Percentiles rank a stretch among this genome's conserved stretches.
phyloP scores from a whole-genome alignment of 2,797 vertebrate genomes.

The Cossypha heuglini region DNA sequence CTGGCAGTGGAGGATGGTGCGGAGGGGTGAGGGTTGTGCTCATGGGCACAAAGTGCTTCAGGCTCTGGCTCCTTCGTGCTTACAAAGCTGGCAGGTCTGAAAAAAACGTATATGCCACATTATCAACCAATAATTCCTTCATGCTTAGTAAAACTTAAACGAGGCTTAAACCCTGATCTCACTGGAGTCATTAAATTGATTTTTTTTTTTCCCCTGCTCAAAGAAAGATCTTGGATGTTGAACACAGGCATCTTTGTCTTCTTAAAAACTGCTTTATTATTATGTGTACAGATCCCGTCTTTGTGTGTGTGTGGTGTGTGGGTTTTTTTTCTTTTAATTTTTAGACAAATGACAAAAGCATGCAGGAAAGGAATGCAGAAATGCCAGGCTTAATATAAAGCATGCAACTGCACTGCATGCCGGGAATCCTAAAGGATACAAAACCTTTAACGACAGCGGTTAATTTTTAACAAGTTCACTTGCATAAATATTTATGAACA shows the following conservation, averaged over 20 bases:
- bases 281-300: slow-evolving; percentile 62
- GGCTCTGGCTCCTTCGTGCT: background rate
- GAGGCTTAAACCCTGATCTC: slow-evolving; percentile 62
- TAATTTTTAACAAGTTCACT: slow-evolving; percentile 70
- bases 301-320: slow-evolving; percentile 66
- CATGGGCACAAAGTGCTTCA: background rate
- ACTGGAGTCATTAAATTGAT: slow-evolving; percentile 65
- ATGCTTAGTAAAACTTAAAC: slow-evolving; percentile 71
- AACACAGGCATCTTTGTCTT: slow-evolving; percentile 68
- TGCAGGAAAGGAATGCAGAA: slow-evolving; percentile 69
- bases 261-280: slow-evolving; percentile 69
- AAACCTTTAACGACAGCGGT: slow-evolving; percentile 59
- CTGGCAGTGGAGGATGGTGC: background rate
- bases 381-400: slow-evolving; percentile 67
- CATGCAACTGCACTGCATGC: slow-evolving; percentile 54
- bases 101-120: slow-evolving; percentile 22
- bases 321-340: slow-evolving; percentile 58
- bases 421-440: slow-evolving; percentile 59
- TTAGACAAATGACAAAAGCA: slow-evolving; percentile 69
- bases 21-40: background rate
- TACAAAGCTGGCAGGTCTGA: background rate
- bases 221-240: slow-evolving; percentile 62
- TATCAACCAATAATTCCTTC: slow-evolving; percentile 64
- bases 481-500: slow-evolving; percentile 65
- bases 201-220: slow-evolving; percentile 17